These are phyloP conservation scores for Epistrophella euchroma DNA, from an alignment of 2,888 invertebrate species.

Conservation along the genomic window DNA sequence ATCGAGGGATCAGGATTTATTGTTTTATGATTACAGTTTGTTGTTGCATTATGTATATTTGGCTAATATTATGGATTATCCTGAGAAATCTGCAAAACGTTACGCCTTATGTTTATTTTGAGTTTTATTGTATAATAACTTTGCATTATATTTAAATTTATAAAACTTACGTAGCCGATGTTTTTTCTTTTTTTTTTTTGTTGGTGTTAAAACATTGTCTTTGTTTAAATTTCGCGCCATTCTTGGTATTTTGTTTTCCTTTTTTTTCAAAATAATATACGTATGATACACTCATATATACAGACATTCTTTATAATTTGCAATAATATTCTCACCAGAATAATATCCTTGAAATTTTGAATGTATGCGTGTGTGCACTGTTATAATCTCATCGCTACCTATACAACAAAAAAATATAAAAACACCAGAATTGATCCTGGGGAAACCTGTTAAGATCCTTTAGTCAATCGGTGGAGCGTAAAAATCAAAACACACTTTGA, in stretches of 20 bases:
- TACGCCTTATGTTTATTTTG: conserved; percentile 74
- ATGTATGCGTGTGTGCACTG: conserved; percentile 7
- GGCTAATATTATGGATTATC: conserved; percentile 67
- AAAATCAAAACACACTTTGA: conserved; percentile 76
- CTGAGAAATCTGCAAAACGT: conserved; percentile 68
- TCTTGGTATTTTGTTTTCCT: conserved; percentile 28
- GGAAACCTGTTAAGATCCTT: conserved; percentile 70
- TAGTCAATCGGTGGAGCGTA: conserved; percentile 61
- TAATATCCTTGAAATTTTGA: conserved; percentile 33
- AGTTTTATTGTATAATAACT: conserved; percentile 55
- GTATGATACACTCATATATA: too few relatives aligned
- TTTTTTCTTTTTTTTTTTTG: not conserved
- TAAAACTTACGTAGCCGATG: not conserved
- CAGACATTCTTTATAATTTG: conserved; percentile 54
- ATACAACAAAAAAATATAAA: not conserved
- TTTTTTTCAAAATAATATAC: not conserved
- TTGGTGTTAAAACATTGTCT: conserved; percentile 4
- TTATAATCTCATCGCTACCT: conserved; percentile 37
- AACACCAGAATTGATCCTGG: conserved; percentile 33
- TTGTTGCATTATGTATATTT: conserved; percentile 56
- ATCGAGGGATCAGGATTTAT: conserved; percentile 18
- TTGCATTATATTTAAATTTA: conserved; percentile 21
- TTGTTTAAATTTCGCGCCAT: conserved; percentile 59
- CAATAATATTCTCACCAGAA: conserved; percentile 23
- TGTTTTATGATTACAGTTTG: conserved; percentile 30